A percentile compares a stretch with the other conserved stretches of the same genome.
Conservation (phyloP, 2,888 invertebrate genomes). For the Sarcophaga subvicina region DNA sequence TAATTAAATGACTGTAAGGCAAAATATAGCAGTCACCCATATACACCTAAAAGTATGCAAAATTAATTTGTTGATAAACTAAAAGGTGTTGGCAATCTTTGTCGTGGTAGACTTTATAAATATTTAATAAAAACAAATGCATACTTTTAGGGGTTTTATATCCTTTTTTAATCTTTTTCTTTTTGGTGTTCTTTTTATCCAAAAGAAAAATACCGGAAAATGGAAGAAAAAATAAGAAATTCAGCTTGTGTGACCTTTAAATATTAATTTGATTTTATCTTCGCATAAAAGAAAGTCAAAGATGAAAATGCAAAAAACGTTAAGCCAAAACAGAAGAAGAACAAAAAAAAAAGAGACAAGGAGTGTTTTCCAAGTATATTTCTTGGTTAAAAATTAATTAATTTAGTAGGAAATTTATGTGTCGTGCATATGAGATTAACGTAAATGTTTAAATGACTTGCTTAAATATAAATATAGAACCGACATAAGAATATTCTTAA, state of each 20-base stretch:
- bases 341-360: background rate
- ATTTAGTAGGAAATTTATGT: slow-evolving; percentile 1
- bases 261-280: slow-evolving; percentile 19
- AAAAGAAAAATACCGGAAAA: background rate
- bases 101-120: too few relatives aligned
- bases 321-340: background rate
- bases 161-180: background rate
- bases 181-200: background rate
- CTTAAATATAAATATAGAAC: slow-evolving; percentile 3
- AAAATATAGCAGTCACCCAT: background rate
- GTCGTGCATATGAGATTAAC: background rate
- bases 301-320: background rate
- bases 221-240: background rate
- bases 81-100: too few relatives aligned
- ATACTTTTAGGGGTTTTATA: background rate
- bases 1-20: background rate
- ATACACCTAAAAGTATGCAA: too few relatives aligned
- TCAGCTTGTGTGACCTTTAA: background rate
- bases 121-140: background rate
- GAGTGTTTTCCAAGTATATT: background rate
- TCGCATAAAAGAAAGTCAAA: too few relatives aligned
- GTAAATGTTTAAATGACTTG: slow-evolving; percentile 19
- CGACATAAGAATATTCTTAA: background rate
- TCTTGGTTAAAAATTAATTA: slow-evolving; percentile 16
- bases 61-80: too few relatives aligned